Base-by-base conservation (phyloP, 2,797 vertebrate genomes). In the Falco cherrug region DNA sequence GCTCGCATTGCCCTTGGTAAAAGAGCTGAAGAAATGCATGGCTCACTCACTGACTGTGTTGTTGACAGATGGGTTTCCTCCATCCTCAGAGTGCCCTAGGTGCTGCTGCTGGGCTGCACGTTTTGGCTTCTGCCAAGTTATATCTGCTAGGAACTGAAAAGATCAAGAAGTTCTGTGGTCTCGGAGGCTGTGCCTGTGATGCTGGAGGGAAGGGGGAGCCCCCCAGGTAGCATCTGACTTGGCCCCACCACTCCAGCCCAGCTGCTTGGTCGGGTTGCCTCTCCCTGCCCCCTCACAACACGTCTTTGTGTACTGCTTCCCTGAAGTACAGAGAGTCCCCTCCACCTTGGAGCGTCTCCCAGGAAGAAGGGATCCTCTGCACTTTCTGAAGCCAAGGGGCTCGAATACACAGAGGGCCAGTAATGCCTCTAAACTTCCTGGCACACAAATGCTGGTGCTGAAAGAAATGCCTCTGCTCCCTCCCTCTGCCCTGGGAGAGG, bases 321-420 rank as follows among this genome's bases (percentile, higher is more conserved):
- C 88, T 25, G 14, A 48, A 83, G 91, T 9, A 87, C 96, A 77
- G n/a, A 67, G 69, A 79, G 93, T 77, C 71, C 91, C 85, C 48
- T 47, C 31, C 71, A 7, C 63, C 89, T 90, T 88, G 94, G 97
- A 97, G 95, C 16, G 3, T 45, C 93, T 86, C 97, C 97, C 80
- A 4, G 89, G 89, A 56, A 89, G 81, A 51, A 65, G 96, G 94
- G 93, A 56, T 92, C 86, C 92, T 92, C 76, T 12, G 53, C 57
- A 3, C 20, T 17, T 63, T 61, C 61, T 1, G 9, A 37, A 95
- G 94, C 95, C 93, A 47, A 81, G 81, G 92, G 63, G 56, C 77
- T 96, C 50, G 12, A 33, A 50, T 19, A 89, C 93, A 93, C 73
- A 81, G 84, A 92, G 89, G 67, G 74, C 92, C 92, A 82, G 90